Conservation (phyloP, 2,888 invertebrate species). For the Tolmerus cingulatus region DNA sequence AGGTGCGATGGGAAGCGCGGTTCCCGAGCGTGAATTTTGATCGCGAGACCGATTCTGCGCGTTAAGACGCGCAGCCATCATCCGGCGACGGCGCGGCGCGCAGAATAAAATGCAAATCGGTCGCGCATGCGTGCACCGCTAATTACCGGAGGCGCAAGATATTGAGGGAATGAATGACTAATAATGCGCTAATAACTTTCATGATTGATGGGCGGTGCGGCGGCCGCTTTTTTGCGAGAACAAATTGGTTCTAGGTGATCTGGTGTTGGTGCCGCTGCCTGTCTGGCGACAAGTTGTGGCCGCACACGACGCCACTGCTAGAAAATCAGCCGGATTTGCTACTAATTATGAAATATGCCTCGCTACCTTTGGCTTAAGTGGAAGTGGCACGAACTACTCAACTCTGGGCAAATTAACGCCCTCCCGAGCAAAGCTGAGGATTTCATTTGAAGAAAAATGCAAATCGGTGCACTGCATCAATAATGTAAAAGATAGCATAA, state of each 20-base stretch:
- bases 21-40: neutral
- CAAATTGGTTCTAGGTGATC: neutral
- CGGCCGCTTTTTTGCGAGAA: neutral
- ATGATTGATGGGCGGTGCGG: neutral
- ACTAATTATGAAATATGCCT: neutral
- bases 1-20: neutral
- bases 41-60: neutral
- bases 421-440: neutral
- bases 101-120: constrained; percentile 16
- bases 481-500: neutral
- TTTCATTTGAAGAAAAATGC: neutral
- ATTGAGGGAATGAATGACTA: constrained; percentile 19
- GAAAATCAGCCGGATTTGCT: neutral
- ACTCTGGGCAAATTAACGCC: neutral
- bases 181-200: constrained; percentile 1
- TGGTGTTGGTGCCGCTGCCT: neutral
- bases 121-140: constrained; percentile 11
- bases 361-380: neutral
- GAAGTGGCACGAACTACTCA: neutral
- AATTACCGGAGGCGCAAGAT: constrained; percentile 20
- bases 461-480: neutral
- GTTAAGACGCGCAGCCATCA: neutral
- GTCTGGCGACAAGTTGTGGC: neutral
- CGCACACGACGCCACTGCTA: neutral
- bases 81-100: neutral